Percentiles rank a stretch among this genome's conserved stretches.
Conservation (phyloP, 2,797 vertebrate genomes). For the Esox lucius region DNA sequence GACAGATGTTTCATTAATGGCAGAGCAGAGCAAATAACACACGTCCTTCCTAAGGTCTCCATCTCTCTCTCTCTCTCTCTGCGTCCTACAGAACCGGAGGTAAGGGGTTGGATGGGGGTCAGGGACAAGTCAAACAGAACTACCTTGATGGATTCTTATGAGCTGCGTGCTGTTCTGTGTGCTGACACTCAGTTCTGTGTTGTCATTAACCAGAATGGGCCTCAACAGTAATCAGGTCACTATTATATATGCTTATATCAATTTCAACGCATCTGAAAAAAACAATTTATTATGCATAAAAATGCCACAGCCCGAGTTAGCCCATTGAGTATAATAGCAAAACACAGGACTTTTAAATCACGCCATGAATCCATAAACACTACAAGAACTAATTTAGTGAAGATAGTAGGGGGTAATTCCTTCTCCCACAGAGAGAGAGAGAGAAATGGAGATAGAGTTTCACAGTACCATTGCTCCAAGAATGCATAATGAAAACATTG, state of each 20-base stretch:
- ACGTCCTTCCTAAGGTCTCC: constrained; percentile 62
- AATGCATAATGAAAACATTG: constrained; percentile 39
- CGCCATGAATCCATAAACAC: constrained; percentile 23
- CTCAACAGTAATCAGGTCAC: not conserved
- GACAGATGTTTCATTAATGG: constrained; percentile 78
- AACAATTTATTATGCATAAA: too few species aligned
- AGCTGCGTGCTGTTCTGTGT: not conserved
- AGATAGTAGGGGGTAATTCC: constrained; percentile 17
- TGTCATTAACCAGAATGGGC: not conserved
- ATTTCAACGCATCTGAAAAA: too few species aligned
- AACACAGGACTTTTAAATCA: constrained; percentile 7
- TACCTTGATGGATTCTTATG: constrained; percentile 13
- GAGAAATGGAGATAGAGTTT: constrained; percentile 24
- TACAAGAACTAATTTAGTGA: constrained; percentile 30
- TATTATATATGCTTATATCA: not conserved
- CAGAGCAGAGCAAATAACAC: constrained; percentile 66
- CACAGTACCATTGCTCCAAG: constrained; percentile 8
- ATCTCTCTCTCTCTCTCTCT: constrained; percentile 30
- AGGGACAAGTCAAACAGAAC: constrained; percentile 43
- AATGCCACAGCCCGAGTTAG: too few species aligned
- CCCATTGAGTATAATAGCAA: not conserved
- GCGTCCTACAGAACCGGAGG: not conserved
- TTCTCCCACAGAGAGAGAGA: not conserved
- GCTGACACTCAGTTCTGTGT: not conserved
- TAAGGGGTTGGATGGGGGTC: constrained; percentile 26